These are phyloP conservation scores for Eretmochelys imbricata DNA, from an alignment of 2,113 vertebrate species.

Conservation along the genomic window DNA sequence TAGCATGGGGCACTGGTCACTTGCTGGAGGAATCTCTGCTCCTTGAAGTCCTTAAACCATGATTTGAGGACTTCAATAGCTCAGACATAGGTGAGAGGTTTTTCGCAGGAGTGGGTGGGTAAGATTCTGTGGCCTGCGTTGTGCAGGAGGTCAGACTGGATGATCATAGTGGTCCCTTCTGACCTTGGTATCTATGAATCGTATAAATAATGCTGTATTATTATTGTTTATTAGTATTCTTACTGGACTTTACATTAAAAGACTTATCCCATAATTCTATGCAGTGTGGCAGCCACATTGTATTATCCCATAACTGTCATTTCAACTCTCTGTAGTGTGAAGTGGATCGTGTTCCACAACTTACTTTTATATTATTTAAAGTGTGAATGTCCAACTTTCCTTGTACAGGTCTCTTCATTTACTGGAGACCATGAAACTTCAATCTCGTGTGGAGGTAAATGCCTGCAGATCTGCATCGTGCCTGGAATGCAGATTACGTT, in stretches of 20 bases:
- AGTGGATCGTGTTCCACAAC: constrained; percentile 59
- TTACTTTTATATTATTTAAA: constrained; percentile 64
- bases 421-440: neutral
- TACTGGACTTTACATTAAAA: constrained; percentile 65
- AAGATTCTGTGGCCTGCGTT: no score
- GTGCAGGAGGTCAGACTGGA: no score
- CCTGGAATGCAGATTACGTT: neutral
- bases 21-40: no score
- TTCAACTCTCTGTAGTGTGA: constrained; percentile 53
- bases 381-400: constrained; percentile 46
- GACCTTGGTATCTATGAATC: neutral
- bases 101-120: no score
- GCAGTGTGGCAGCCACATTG: neutral
- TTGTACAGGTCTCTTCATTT: neutral
- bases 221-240: constrained; percentile 70
- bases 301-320: constrained; percentile 42
- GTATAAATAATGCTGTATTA: constrained; percentile 62
- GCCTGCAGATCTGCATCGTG: neutral
- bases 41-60: no score
- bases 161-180: no score
- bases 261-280: constrained; percentile 40
- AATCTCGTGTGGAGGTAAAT: neutral
- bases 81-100: no score
- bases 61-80: no score
- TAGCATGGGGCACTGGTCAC: no score